Conservation (phyloP, 2,888 invertebrate genomes). For the Dicyrtomina minuta region DNA sequence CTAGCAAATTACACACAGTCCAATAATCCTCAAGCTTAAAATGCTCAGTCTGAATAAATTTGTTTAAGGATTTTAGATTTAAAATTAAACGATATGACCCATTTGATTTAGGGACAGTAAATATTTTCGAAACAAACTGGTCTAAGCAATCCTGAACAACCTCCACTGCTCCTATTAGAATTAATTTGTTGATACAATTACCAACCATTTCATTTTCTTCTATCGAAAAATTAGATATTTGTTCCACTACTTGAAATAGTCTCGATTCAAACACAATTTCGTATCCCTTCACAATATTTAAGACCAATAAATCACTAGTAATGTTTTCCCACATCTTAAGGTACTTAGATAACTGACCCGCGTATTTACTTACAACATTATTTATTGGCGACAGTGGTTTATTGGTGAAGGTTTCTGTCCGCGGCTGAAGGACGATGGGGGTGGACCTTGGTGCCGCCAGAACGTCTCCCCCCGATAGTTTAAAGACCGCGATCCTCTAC, state of each 20-base stretch:
- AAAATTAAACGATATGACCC: too few relatives aligned
- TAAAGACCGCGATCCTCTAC: background rate
- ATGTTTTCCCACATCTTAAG: conserved; percentile 17
- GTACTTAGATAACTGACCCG: conserved; percentile 5
- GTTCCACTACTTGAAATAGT: background rate
- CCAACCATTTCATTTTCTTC: background rate
- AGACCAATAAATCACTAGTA: conserved; percentile 19
- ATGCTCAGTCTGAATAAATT: conserved; percentile 30
- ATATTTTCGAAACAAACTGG: too few relatives aligned
- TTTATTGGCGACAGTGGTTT: too few relatives aligned
- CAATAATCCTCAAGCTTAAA: conserved; percentile 39
- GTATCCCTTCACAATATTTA: too few relatives aligned
- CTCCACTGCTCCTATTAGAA: conserved; percentile 1
- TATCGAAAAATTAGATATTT: background rate
- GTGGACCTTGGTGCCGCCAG: background rate
- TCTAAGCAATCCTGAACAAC: too few relatives aligned
- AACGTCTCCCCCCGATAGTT: background rate
- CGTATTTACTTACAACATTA: too few relatives aligned
- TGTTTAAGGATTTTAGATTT: conserved; percentile 34
- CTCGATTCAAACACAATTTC: too few relatives aligned
- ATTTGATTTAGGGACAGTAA: conserved; percentile 35
- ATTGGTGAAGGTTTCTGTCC: background rate
- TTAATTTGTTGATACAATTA: background rate
- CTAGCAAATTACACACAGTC: conserved; percentile 22
- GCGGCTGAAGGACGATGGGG: background rate